Evolutionary conservation across 1,140 invertebrate species (phyloP).

Genomic region (Drosophila eugracilis): DNA sequence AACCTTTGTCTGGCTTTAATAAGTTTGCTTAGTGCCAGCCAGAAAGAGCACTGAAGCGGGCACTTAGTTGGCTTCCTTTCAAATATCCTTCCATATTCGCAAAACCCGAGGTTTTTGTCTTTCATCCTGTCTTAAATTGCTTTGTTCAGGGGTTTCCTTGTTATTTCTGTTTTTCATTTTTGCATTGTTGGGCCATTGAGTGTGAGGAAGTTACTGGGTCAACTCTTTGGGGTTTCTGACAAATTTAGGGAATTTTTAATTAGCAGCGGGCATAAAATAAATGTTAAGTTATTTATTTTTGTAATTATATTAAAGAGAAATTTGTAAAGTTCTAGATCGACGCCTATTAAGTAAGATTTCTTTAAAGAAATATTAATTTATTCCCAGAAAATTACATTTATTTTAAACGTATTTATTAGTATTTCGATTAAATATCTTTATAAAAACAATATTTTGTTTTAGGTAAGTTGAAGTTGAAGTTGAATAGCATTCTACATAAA

Average conservation of each 20-base stretch:
- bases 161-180: too few species aligned
- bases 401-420: too few species aligned
- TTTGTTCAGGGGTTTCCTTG: conserved; percentile 26
- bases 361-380: too few species aligned
- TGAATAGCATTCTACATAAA: too few species aligned
- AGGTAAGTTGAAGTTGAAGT: too few species aligned
- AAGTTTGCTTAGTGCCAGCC: conserved; percentile 57
- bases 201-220: conserved; percentile 20
- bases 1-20: conserved; percentile 48
- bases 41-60: conserved; percentile 27
- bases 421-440: neutral
- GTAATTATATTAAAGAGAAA: neutral
- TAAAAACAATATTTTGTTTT: neutral
- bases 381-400: neutral
- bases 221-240: conserved; percentile 8
- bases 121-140: conserved; percentile 47
- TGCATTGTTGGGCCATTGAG: conserved; percentile 10
- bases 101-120: conserved; percentile 22
- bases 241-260: conserved; percentile 12
- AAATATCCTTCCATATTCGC: conserved; percentile 14
- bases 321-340: too few species aligned
- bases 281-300: neutral
- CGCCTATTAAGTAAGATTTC: too few species aligned
- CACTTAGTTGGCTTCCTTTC: conserved; percentile 43
- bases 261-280: neutral